Evolutionary conservation across 2,113 vertebrate genomes (phyloP).

Genomic region (Anarrhichthys ocellatus): DNA sequence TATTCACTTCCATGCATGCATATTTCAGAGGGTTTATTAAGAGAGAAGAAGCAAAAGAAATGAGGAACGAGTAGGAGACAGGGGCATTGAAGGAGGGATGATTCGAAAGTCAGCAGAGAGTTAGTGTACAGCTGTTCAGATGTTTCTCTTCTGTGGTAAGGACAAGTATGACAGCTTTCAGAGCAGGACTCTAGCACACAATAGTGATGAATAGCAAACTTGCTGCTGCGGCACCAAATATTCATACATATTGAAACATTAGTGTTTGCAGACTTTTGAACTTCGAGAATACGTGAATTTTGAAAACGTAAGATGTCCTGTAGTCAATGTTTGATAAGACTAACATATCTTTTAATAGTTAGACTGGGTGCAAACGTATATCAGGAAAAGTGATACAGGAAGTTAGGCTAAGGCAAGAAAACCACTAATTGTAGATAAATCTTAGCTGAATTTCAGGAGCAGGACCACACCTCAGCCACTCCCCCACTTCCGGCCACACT

Average conservation of each 20-base stretch:
- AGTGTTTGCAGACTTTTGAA: not conserved
- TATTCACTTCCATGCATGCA: conserved; percentile 34
- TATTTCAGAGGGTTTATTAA: conserved; percentile 4
- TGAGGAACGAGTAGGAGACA: not conserved
- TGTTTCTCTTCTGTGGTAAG: conserved; percentile 11
- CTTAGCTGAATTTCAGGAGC: too few species aligned
- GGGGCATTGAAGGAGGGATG: conserved; percentile 5
- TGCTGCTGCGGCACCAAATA: not conserved
- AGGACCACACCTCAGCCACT: too few species aligned
- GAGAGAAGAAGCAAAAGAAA: not conserved
- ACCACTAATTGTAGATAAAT: too few species aligned
- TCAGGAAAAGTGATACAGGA: not conserved
- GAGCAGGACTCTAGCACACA: not conserved
- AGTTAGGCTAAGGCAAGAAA: too few species aligned
- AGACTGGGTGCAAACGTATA: not conserved
- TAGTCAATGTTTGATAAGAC: not conserved
- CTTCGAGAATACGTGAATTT: not conserved
- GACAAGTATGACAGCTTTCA: conserved; percentile 31
- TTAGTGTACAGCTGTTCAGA: conserved; percentile 11
- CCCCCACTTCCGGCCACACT: too few species aligned
- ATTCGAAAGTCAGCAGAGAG: conserved; percentile 29
- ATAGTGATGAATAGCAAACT: not conserved
- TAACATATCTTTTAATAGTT: not conserved
- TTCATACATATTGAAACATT: not conserved
- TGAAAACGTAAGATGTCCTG: not conserved